These are phyloP conservation scores for Mus spicilegus DNA, from an alignment of 2,113 vertebrate species.

Conservation along the genomic window DNA sequence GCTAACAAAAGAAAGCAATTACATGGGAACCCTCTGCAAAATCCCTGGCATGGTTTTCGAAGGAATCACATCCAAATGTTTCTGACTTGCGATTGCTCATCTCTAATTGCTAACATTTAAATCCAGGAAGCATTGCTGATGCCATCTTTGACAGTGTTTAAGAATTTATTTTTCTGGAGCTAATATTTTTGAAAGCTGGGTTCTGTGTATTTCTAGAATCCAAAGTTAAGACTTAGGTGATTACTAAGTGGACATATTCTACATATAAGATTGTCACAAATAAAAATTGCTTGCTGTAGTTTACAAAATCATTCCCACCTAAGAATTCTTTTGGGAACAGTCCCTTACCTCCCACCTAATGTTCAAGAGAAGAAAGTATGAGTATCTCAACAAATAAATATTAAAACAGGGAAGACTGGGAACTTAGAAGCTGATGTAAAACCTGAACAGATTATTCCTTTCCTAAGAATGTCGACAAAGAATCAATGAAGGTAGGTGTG, in stretches of 20 bases:
- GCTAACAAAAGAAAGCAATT: constrained; percentile 46
- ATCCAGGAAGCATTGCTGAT: constrained; percentile 40
- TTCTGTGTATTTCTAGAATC: not conserved
- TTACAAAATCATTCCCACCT: not conserved
- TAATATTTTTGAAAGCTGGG: not conserved
- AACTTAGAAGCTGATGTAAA: constrained; percentile 1
- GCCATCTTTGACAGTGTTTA: constrained; percentile 7
- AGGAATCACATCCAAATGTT: constrained; percentile 62
- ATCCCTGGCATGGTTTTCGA: constrained; percentile 29
- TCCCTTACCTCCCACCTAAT: not conserved
- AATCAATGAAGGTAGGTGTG: not conserved
- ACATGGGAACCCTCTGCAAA: constrained; percentile 32
- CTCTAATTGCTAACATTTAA: constrained; percentile 54
- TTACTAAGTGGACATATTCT: not conserved
- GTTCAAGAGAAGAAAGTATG: not conserved
- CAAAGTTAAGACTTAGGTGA: not conserved
- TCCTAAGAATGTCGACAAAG: constrained; percentile 23
- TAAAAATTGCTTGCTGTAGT: not conserved
- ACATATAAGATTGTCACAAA: not conserved
- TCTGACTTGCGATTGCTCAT: constrained; percentile 54
- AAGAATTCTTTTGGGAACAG: not conserved
- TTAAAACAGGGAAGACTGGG: not conserved
- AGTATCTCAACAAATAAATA: not conserved
- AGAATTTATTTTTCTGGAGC: not conserved
- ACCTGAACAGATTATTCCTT: constrained; percentile 12